These are phyloP conservation scores for Cheilosia variabilis DNA, from an alignment of 2,888 invertebrate species.

Conservation along the genomic window DNA sequence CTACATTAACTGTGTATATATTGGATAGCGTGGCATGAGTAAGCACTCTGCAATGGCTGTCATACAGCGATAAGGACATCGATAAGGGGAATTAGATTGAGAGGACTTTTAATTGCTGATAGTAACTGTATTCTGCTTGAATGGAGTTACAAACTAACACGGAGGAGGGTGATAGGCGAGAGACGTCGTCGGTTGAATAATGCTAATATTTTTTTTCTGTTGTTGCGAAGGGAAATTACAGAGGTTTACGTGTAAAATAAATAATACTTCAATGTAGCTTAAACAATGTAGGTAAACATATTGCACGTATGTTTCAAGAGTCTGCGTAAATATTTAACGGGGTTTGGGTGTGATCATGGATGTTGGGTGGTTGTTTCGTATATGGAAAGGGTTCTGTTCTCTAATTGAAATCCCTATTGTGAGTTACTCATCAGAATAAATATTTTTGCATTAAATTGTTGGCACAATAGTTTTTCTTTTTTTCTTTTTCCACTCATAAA, in stretches of 20 bases:
- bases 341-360: too few species aligned
- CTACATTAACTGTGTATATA: constrained; percentile 3
- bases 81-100: constrained; percentile 56
- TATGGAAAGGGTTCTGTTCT: too few species aligned
- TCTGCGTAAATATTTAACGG: too few species aligned
- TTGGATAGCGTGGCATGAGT: constrained; percentile 12
- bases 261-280: neutral
- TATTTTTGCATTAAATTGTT: too few species aligned
- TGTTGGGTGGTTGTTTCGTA: too few species aligned
- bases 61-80: constrained; percentile 41
- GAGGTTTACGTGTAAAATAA: neutral
- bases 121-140: constrained; percentile 28
- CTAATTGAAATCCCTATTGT: too few species aligned
- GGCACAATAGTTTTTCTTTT: too few species aligned
- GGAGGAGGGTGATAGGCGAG: neutral
- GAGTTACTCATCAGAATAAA: too few species aligned
- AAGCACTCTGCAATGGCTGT: constrained; percentile 42
- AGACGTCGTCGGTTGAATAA: neutral
- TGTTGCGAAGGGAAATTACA: constrained; percentile 12
- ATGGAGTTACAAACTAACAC: neutral
- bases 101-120: constrained; percentile 58
- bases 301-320: neutral
- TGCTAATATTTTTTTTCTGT: neutral
- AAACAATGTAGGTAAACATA: neutral
- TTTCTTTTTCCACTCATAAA: too few species aligned